These are phyloP conservation scores for Lasioglossum zephyrum DNA, from an alignment of 2,888 invertebrate species.

Conservation along the genomic window DNA sequence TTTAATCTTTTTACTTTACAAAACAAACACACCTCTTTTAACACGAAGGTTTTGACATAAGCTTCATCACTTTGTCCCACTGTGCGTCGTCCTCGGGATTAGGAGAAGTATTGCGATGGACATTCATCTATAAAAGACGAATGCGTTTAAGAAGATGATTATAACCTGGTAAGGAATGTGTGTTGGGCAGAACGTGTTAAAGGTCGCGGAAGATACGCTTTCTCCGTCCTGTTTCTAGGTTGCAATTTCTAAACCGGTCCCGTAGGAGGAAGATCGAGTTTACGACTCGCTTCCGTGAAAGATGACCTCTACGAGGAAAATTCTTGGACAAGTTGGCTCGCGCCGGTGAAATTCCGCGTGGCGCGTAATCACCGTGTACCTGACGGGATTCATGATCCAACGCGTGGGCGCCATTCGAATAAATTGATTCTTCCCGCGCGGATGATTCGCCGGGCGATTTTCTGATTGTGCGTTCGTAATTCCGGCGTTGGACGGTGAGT, in stretches of 20 bases:
- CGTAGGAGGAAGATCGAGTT: conserved; percentile 11
- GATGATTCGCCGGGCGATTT: conserved; percentile 15
- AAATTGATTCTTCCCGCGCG: conserved; percentile 24
- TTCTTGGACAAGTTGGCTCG: background rate
- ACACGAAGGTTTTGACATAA: too few relatives aligned
- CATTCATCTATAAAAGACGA: background rate
- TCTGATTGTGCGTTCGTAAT: conserved; percentile 32
- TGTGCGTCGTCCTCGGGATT: background rate
- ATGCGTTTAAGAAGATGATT: background rate
- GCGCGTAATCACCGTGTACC: background rate
- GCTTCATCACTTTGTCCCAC: too few relatives aligned
- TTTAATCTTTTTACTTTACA: too few relatives aligned
- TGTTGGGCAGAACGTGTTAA: background rate
- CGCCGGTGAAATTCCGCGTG: conserved; percentile 1
- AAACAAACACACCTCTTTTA: too few relatives aligned
- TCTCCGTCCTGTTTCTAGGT: conserved; percentile 41
- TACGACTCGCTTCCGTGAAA: conserved; percentile 45
- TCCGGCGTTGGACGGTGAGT: background rate
- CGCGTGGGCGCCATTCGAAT: conserved; percentile 34
- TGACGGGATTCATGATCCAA: conserved; percentile 2
- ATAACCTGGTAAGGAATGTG: background rate
- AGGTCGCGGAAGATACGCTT: conserved; percentile 30
- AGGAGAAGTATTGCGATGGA: background rate
- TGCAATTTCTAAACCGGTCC: conserved; percentile 27
- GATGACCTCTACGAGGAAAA: conserved; percentile 51